Percentiles rank a stretch among this genome's conserved stretches.
Evolutionary conservation across 2,888 invertebrate species (phyloP).

Genomic region (Lycophotia porphyrea): DNA sequence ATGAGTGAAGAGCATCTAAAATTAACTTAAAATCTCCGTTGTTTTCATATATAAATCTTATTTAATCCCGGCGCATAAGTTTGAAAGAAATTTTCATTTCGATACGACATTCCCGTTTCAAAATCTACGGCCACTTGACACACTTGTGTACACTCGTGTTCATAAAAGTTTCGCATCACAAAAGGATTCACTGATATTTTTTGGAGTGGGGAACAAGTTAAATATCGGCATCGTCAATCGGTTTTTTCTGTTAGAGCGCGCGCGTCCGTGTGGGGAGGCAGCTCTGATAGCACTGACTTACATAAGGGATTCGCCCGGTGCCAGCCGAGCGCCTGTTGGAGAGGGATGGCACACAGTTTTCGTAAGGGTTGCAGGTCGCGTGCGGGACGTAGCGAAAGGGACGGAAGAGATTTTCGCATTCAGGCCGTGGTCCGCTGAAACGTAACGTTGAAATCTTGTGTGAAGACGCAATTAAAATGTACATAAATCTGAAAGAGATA

Average conservation of each 20-base stretch:
- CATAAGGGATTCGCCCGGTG: constrained; percentile 87
- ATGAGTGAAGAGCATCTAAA: constrained; percentile 77
- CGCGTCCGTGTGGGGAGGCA: constrained; percentile 74
- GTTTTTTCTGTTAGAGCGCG: constrained; percentile 64
- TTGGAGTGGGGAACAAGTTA: constrained; percentile 62
- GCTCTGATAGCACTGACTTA: constrained; percentile 86
- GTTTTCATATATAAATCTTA: constrained; percentile 80
- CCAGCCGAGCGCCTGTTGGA: constrained; percentile 81
- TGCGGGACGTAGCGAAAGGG: constrained; percentile 79
- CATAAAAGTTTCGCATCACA: constrained; percentile 76
- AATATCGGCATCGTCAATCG: constrained; percentile 79
- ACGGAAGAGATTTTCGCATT: constrained; percentile 83
- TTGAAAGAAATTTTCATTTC: constrained; percentile 77
- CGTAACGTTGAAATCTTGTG: constrained; percentile 84
- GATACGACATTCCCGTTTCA: constrained; percentile 74
- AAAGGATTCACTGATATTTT: constrained; percentile 68
- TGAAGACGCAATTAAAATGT: constrained; percentile 89
- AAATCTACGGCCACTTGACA: constrained; percentile 73
- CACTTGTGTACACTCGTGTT: constrained; percentile 72
- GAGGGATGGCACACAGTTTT: constrained; percentile 80
- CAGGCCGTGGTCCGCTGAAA: constrained; percentile 76
- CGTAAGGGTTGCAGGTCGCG: constrained; percentile 81
- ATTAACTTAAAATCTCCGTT: constrained; percentile 77
- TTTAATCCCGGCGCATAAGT: constrained; percentile 78
- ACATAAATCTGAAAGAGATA: constrained; percentile 84